A percentile compares a stretch with the other conserved stretches of the same genome.
Conservation (phyloP, 2,113 vertebrate species). For the Hippocampus barbouri region DNA sequence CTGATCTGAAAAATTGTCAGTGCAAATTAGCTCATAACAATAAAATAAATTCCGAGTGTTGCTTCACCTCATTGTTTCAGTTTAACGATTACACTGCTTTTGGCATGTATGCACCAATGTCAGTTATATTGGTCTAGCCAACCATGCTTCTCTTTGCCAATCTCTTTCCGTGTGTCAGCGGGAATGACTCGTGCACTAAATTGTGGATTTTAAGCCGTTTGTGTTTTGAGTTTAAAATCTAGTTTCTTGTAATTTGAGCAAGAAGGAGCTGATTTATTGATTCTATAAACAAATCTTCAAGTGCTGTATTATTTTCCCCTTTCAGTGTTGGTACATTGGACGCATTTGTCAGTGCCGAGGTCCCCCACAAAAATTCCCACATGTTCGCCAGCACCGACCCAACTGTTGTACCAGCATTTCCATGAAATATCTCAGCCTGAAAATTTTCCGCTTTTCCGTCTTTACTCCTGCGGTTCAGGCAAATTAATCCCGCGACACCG, state of each 20-base stretch:
- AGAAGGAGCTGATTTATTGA: background rate
- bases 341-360: background rate
- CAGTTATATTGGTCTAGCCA: background rate
- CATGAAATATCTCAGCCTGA: conserved; percentile 38
- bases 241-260: background rate
- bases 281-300: background rate
- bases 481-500: conserved; percentile 45
- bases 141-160: background rate
- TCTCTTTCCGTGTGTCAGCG: background rate
- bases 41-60: background rate
- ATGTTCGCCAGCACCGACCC: conserved; percentile 17
- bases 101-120: background rate
- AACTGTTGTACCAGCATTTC: conserved; percentile 40
- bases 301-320: conserved; percentile 2
- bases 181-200: background rate
- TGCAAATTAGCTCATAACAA: background rate
- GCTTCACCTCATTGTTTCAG: background rate
- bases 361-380: conserved; percentile 27
- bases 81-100: background rate
- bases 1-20: background rate
- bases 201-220: background rate
- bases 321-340: conserved; percentile 26
- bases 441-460: conserved; percentile 54
- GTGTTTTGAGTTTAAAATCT: background rate
- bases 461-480: conserved; percentile 44